Evolutionary conservation across 2,888 invertebrate species (phyloP), one percentile per base, ranked within the genome.

Genomic region (Entomobrya proxima): DNA sequence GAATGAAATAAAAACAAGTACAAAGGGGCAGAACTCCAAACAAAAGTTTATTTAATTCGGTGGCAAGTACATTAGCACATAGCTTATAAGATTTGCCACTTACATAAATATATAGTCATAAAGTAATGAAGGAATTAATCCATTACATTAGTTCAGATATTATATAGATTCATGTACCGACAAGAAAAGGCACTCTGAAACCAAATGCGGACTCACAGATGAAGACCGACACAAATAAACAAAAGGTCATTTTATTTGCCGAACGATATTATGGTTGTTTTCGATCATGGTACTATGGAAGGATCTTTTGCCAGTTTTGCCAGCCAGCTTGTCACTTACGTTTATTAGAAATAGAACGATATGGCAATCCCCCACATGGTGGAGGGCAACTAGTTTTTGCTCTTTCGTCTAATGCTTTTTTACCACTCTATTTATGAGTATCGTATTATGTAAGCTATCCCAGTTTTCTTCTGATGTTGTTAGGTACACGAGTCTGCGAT

Each of bases 1-100:
- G 58, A 58, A 40, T 58, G 76, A 40, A 76, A 76, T 58, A 32
- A 76, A 76, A 76, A 35, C 50, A 52, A 50, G 24, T 50, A 21
- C 24, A 47, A 37, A 24, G 24, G 30, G 18, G 40, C 9, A 21
- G 9, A 40, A 44, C 18, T 11, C 27, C 30, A 72, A 72, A 72
- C 44, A 47, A 44, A 72, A 27, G 27, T 30, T 5, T 5, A 37
- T 37, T 50, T n/a, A 15, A 50, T 50, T 50, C 3, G 21, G n/a
- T n/a, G n/a, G n/a, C n/a, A n/a, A n/a, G n/a, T n/a, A n/a, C n/a
- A n/a, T n/a, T n/a, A n/a, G n/a, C n/a, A n/a, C n/a, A n/a, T n/a
- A n/a, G n/a, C n/a, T n/a, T n/a, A n/a, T n/a, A n/a, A n/a, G n/a
- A n/a, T n/a, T n/a, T n/a, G n/a, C n/a, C n/a, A n/a, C n/a, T n/a